These are phyloP conservation scores for Dermolepida albohirtum DNA, from an alignment of 2,888 invertebrate genomes.

Conservation along the genomic window DNA sequence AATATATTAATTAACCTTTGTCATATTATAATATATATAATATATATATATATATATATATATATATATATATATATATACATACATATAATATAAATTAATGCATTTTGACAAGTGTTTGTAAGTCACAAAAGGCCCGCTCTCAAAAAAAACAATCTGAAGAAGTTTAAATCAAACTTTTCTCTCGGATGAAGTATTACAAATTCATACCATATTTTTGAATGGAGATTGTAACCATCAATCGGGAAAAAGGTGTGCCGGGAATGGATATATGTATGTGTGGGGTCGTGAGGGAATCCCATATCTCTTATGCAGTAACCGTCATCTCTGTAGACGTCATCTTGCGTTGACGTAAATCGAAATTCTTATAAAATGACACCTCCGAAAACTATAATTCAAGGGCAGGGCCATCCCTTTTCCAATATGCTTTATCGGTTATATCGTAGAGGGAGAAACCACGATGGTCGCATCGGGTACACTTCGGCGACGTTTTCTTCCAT, in stretches of 20 bases:
- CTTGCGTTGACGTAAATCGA: constrained; percentile 63
- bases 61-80: too few species aligned
- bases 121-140: too few species aligned
- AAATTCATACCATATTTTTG: constrained; percentile 38
- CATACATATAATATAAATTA: too few species aligned
- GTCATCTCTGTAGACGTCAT: constrained; percentile 56
- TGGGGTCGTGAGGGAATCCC: constrained; percentile 2
- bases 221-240: constrained; percentile 37
- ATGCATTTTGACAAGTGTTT: too few species aligned
- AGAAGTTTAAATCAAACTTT: constrained; percentile 34
- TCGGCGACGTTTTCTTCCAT: not conserved
- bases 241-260: constrained; percentile 18
- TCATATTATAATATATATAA: too few species aligned
- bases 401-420: constrained; percentile 46
- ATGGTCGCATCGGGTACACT: not conserved
- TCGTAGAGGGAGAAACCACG: too few species aligned
- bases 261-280: constrained; percentile 5
- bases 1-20: too few species aligned
- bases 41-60: too few species aligned
- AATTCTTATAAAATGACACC: constrained; percentile 60
- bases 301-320: constrained; percentile 41
- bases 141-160: not conserved
- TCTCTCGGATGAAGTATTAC: constrained; percentile 34
- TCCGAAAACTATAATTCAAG: constrained; percentile 58
- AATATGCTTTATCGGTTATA: constrained; percentile 31